phyloP scores from a whole-genome alignment of 2,888 invertebrate genomes.

The Drosophila koepferae region DNA sequence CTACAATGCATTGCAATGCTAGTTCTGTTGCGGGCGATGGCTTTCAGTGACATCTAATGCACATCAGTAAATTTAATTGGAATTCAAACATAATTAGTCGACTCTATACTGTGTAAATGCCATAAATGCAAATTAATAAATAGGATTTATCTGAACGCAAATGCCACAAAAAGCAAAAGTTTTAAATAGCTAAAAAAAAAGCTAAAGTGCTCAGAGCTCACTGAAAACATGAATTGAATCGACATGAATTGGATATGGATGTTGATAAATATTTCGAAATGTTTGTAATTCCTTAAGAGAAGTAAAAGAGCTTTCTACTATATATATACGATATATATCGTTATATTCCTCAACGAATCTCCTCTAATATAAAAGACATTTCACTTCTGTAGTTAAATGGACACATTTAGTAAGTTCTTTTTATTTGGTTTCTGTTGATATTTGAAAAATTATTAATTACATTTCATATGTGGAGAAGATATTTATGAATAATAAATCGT shows the following conservation, averaged over 20 bases:
- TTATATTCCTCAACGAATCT: too few species aligned
- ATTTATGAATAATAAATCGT: slow-evolving; percentile 32
- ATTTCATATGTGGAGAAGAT: slow-evolving; percentile 38
- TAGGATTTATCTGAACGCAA: neutral
- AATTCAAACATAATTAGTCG: slow-evolving; percentile 53
- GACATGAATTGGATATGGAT: too few species aligned
- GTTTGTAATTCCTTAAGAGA: too few species aligned
- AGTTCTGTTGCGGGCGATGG: slow-evolving; percentile 35
- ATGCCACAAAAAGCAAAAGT: neutral
- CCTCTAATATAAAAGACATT: neutral
- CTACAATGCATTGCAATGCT: neutral
- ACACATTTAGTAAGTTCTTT: slow-evolving; percentile 70
- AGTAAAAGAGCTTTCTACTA: too few species aligned
- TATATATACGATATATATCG: too few species aligned
- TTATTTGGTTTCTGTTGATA: slow-evolving; percentile 52
- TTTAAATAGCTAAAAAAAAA: too few species aligned
- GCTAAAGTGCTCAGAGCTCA: too few species aligned
- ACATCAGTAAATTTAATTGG: slow-evolving; percentile 44
- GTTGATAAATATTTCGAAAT: too few species aligned
- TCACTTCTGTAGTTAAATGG: slow-evolving; percentile 55
- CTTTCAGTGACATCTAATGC: slow-evolving; percentile 34
- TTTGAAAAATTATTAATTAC: slow-evolving; percentile 50
- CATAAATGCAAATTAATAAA: neutral
- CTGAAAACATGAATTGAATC: too few species aligned
- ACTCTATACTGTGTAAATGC: neutral